Evolutionary conservation across 2,797 vertebrate species (phyloP).

Genomic region (Cryptoprocta ferox): DNA sequence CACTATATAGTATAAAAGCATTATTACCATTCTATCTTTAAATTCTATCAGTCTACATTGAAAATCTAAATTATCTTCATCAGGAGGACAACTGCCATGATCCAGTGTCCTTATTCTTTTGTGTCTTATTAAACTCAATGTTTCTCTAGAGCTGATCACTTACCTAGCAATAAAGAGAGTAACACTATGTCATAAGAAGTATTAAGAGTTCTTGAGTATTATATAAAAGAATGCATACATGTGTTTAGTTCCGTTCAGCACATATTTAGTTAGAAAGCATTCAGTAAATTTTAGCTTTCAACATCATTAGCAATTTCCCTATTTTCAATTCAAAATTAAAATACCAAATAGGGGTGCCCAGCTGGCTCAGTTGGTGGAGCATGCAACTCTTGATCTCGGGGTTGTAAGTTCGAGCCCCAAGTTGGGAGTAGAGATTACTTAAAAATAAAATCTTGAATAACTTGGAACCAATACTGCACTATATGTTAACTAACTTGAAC

Average conservation of each 20-base stretch:
- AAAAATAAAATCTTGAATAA: neutral
- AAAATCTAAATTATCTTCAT: constrained; percentile 35
- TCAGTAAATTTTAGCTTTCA: neutral
- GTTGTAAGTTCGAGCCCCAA: neutral
- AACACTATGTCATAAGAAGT: neutral
- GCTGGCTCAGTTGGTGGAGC: neutral
- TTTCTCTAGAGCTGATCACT: constrained; percentile 8
- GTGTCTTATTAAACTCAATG: neutral
- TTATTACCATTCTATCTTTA: neutral
- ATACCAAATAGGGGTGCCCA: neutral
- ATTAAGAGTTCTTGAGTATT: neutral
- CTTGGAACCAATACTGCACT: too few relatives aligned
- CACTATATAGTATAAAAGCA: neutral
- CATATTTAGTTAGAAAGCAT: neutral
- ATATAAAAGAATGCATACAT: neutral
- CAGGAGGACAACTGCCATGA: neutral
- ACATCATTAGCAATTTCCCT: neutral
- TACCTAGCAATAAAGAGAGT: neutral
- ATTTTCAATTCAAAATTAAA: constrained; percentile 62
- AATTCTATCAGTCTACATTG: neutral
- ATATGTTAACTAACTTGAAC: too few relatives aligned
- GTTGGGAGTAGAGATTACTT: neutral
- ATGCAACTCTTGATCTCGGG: neutral
- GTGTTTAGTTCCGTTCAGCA: neutral
- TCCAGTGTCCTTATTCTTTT: neutral